Evolutionary conservation across 2,888 invertebrate species (phyloP).

Genomic region (Stomorhina lunata): DNA sequence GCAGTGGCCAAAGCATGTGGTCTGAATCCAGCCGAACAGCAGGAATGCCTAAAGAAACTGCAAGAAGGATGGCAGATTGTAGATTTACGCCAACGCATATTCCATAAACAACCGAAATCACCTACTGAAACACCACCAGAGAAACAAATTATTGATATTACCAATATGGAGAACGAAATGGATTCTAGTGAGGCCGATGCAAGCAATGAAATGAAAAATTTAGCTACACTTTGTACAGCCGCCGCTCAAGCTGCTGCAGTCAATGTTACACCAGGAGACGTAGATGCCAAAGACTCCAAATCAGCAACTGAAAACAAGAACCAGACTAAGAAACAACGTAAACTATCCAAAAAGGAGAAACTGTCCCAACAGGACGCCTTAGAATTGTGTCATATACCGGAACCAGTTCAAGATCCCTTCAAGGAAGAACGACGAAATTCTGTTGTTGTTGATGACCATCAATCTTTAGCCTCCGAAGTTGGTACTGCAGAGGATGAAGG

Average conservation of each 20-base stretch:
- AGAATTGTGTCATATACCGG: constrained; percentile 35
- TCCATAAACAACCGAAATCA: constrained; percentile 80
- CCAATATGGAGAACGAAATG: constrained; percentile 49
- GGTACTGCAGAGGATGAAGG: constrained; percentile 43
- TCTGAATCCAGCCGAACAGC: constrained; percentile 69
- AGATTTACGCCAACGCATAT: constrained; percentile 75
- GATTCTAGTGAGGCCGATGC: constrained; percentile 65
- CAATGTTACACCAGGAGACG: constrained; percentile 64
- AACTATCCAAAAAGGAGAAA: constrained; percentile 57
- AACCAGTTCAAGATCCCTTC: not conserved
- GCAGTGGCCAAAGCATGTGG: constrained; percentile 67
- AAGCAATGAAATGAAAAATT: constrained; percentile 75
- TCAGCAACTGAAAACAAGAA: constrained; percentile 4
- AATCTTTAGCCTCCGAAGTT: constrained; percentile 45
- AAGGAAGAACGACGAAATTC: constrained; percentile 31
- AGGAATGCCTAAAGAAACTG: constrained; percentile 72
- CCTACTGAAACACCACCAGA: constrained; percentile 78
- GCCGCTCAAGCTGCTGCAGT: constrained; percentile 75
- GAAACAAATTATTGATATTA: constrained; percentile 68
- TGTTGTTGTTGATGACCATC: constrained; percentile 12
- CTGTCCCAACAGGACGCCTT: constrained; percentile 52
- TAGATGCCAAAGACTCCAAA: constrained; percentile 37
- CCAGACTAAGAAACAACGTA: constrained; percentile 55
- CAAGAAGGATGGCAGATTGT: constrained; percentile 78
- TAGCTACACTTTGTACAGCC: constrained; percentile 75